Conservation (phyloP, 35 echinoderm and acorn worm genomes). For the Ptychodera flava region DNA sequence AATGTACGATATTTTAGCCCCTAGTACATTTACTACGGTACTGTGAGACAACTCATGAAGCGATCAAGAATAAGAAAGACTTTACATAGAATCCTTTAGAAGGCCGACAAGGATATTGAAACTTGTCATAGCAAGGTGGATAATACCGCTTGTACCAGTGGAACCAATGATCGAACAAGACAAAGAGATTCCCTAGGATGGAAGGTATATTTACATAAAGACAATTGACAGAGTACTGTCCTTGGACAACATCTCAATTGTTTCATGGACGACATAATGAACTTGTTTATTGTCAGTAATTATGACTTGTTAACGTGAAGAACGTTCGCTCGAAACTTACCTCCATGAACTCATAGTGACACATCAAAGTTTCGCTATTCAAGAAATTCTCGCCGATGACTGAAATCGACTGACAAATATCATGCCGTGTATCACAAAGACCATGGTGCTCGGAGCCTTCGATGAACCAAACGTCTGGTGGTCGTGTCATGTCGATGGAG, state of each 20-base stretch:
- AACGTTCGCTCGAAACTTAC: not conserved
- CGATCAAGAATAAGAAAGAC: no score
- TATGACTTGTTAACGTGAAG: no score
- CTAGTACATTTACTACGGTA: no score
- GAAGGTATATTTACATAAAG: not conserved
- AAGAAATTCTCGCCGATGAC: not conserved
- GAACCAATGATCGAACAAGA: not conserved
- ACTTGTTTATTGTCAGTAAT: no score
- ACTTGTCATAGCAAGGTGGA: no score
- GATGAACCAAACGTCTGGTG: not conserved
- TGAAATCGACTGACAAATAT: not conserved
- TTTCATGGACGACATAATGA: no score
- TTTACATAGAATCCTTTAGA: no score
- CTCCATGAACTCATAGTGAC: not conserved
- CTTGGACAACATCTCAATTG: not conserved
- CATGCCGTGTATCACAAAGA: not conserved
- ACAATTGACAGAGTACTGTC: not conserved
- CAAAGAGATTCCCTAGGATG: not conserved
- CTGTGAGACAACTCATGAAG: no score
- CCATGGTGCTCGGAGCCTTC: not conserved
- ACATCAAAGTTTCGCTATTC: not conserved
- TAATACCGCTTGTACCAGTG: not conserved
- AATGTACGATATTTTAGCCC: no score
- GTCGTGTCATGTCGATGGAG: not conserved
- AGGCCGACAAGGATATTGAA: no score